Evolutionary conservation across 2,797 vertebrate genomes (phyloP), one percentile per base, ranked within the genome.

Genomic region (Muraenolepis orangiensis): DNA sequence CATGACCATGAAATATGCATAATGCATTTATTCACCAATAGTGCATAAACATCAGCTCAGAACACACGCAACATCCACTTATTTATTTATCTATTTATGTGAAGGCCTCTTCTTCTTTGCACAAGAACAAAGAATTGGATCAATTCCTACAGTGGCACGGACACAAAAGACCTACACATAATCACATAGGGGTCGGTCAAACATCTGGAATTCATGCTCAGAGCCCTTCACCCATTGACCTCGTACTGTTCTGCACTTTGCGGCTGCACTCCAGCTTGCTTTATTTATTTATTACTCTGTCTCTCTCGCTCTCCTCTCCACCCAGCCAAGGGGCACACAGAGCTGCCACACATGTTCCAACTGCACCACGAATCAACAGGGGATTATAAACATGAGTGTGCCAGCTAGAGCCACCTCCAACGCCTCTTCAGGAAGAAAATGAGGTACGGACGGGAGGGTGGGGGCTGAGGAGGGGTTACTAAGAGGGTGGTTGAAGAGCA

Each of bases 331-430:
- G 23, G 3, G 26, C 14, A n/a, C 26, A 74, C 10, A 13, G 70
- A 66, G 72, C 32, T 3, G 1, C 76, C 82, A 75, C 70, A 73
- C 74, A 82, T 81, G 76, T 78, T 85, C 78, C 71, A 69, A 71
- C 74, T 83, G 72, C 70, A 80, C 74, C 76, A 81, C 76, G 74
- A 84, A 86, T 83, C 81, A 81, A 73, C 74, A 76, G 78, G 76
- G 42, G 51, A 57, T 7, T 23, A 14, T 20, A 7, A 10, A 23
- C 51, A 8, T 2, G 20, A 23, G 51, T 57, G 51, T n/a, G 20
- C 20, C 8, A 8, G 51, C 51, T 57, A 57, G 42, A 6, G 16
- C 42, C 20, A 57, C 51, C 51, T 23, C 51, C 51, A 57, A 6
- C n/a, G 51, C 6, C 51, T 57, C 20, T 57, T 57, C 51, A 4